Evolutionary conservation across 2,113 vertebrate species (phyloP).

Genomic region (Corapipo altera): DNA sequence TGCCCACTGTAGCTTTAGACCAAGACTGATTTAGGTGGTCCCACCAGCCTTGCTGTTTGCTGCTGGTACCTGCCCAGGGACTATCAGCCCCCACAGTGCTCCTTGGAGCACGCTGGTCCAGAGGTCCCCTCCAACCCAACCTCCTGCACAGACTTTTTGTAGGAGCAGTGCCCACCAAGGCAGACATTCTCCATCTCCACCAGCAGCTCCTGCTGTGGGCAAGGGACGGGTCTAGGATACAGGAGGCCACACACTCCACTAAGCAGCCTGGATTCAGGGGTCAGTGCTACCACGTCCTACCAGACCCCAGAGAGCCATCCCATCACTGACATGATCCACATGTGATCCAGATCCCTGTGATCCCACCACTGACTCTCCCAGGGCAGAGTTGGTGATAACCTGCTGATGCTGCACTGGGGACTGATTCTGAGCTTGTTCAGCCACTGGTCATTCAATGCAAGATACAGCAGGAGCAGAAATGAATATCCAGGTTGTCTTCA

Average conservation of each 20-base stretch:
- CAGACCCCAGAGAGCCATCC: background rate
- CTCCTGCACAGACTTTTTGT: too few relatives aligned
- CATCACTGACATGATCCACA: background rate
- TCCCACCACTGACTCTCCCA: background rate
- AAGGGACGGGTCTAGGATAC: background rate
- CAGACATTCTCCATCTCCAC: background rate
- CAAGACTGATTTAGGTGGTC: background rate
- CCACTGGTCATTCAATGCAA: background rate
- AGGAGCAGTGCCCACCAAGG: background rate
- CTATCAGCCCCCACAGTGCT: fast-evolving
- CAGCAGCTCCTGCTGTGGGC: background rate
- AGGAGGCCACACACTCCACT: fast-evolving
- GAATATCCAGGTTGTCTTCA: background rate
- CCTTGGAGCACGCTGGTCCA: background rate
- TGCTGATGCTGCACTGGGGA: background rate
- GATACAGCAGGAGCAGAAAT: background rate
- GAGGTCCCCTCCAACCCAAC: background rate
- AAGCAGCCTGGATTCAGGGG: background rate
- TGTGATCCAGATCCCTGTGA: background rate
- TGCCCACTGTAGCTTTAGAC: background rate
- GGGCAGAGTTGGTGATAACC: background rate
- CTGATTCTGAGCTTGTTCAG: background rate
- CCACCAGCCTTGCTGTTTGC: background rate
- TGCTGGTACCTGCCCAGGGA: background rate
- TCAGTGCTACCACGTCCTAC: background rate